phyloP scores from a whole-genome alignment of 2,113 vertebrate species.

The Crotalus horridus region DNA sequence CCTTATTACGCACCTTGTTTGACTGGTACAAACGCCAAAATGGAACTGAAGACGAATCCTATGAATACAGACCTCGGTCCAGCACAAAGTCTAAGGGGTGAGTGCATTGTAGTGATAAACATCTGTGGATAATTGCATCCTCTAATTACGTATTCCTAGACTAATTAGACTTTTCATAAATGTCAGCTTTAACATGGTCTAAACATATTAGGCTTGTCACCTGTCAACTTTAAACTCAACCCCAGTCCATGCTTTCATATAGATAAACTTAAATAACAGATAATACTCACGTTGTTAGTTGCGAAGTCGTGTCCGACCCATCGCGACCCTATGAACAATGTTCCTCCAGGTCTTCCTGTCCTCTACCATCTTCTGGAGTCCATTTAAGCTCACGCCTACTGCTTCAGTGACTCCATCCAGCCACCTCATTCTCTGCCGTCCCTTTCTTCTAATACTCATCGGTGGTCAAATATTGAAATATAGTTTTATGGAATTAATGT shows the following conservation, averaged over 20 bases:
- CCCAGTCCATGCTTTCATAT: neutral
- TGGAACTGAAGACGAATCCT: conserved; percentile 94
- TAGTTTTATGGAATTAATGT: neutral
- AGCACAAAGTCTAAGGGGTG: conserved; percentile 98
- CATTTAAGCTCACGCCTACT: too few species aligned
- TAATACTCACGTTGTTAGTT: neutral
- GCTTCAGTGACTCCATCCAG: too few species aligned
- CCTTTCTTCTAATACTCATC: too few species aligned
- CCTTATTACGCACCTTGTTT: conserved; percentile 96
- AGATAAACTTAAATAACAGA: neutral
- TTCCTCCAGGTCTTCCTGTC: too few species aligned
- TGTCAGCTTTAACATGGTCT: neutral
- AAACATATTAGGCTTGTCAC: neutral
- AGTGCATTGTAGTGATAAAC: conserved; percentile 31
- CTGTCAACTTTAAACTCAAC: neutral
- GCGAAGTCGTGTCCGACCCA: too few species aligned
- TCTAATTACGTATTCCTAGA: neutral
- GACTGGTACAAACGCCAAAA: conserved; percentile 98
- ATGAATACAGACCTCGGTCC: conserved; percentile 91
- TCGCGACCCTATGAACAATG: too few species aligned
- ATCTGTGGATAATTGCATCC: neutral
- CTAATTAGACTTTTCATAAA: neutral
- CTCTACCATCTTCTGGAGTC: too few species aligned
- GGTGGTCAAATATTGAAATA: neutral
- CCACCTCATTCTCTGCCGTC: too few species aligned